Evolutionary conservation across 2,888 invertebrate genomes (phyloP).

Genomic region (Mesorhabditis sp.): DNA sequence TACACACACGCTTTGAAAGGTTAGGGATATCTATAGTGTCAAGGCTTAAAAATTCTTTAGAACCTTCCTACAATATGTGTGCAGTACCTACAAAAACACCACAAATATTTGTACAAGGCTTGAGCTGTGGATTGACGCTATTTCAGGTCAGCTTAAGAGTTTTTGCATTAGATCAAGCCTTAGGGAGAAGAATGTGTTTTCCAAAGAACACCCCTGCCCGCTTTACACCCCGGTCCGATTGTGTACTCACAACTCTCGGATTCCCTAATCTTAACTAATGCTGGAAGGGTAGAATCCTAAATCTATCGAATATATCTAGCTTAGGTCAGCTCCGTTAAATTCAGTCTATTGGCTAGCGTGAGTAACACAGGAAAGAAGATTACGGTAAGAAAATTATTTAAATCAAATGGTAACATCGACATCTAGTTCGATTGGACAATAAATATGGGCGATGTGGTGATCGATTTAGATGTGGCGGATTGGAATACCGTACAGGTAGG

Average conservation of each 20-base stretch:
- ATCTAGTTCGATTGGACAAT: not conserved
- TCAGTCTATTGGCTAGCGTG: not conserved
- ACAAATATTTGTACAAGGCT: not conserved
- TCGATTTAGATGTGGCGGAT: not conserved
- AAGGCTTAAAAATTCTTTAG: not conserved
- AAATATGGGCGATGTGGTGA: not conserved
- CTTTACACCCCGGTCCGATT: not conserved
- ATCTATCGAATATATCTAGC: no score
- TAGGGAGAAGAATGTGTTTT: not conserved
- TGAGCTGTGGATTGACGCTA: not conserved
- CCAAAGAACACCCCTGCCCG: not conserved
- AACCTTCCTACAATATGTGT: not conserved
- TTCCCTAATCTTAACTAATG: not conserved
- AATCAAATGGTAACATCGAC: not conserved
- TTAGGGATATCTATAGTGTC: not conserved
- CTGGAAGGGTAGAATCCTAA: not conserved
- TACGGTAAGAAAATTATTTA: not conserved
- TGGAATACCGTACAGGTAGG: not conserved
- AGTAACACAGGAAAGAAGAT: not conserved
- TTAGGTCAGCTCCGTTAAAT: not conserved
- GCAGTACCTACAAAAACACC: not conserved
- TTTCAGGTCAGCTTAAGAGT: no score
- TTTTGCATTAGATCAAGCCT: no score
- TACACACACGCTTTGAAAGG: not conserved
- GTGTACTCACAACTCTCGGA: not conserved